Conservation (phyloP, 2,888 invertebrate genomes). For the Isoperla grammatica region DNA sequence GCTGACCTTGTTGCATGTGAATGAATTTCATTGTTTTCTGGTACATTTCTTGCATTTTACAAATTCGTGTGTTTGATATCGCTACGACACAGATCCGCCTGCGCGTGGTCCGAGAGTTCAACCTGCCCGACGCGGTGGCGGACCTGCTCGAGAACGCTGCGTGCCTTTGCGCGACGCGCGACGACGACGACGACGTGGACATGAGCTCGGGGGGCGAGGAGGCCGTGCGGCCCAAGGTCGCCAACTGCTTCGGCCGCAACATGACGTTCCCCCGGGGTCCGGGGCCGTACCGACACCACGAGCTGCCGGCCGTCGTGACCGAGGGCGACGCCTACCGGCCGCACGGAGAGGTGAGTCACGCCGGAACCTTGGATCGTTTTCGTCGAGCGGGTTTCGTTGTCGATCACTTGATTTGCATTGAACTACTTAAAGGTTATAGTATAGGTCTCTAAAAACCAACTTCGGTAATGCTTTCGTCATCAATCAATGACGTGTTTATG, state of each 20-base stretch:
- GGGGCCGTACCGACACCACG: constrained; percentile 46
- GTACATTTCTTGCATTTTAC: too few relatives aligned
- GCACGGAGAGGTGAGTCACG: constrained; percentile 40
- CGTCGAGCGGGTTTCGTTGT: too few relatives aligned
- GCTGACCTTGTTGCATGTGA: too few relatives aligned
- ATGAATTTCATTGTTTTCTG: too few relatives aligned
- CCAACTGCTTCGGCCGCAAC: constrained; percentile 49
- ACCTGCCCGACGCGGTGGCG: constrained; percentile 83
- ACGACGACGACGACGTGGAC: constrained; percentile 37
- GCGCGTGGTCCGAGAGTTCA: constrained; percentile 89
- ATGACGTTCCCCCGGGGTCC: constrained; percentile 52
- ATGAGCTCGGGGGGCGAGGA: constrained; percentile 33
- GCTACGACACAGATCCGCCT: constrained; percentile 54
- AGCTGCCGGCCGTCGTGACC: constrained; percentile 59
- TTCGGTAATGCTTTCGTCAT: too few relatives aligned
- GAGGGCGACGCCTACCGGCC: constrained; percentile 53
- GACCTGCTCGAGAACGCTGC: constrained; percentile 61
- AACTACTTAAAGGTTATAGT: too few relatives aligned
- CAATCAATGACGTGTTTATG: too few relatives aligned
- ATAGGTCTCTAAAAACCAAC: too few relatives aligned
- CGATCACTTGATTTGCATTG: too few relatives aligned
- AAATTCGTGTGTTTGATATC: too few relatives aligned
- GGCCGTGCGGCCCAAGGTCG: constrained; percentile 21
- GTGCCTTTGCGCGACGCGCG: constrained; percentile 42
- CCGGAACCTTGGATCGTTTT: constrained; percentile 23